Evolutionary conservation across 2,113 vertebrate genomes (phyloP).

Genomic region (Plectropomus leopardus): DNA sequence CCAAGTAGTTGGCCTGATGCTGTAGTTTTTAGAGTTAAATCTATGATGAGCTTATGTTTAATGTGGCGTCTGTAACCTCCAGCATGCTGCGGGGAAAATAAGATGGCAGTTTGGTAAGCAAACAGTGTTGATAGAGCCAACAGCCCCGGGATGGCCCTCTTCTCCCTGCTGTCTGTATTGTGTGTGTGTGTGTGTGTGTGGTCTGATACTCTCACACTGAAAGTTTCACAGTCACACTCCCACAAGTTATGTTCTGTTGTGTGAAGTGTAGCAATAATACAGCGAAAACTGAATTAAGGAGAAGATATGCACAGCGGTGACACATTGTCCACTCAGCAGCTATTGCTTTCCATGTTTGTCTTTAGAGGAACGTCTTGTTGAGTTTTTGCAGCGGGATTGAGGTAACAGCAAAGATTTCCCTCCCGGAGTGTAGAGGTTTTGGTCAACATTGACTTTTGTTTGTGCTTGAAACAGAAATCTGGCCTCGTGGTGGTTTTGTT

Average conservation of each 20-base stretch:
- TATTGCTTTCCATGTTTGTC: neutral
- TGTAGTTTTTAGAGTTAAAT: neutral
- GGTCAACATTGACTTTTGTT: conserved; percentile 2
- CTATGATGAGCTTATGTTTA: conserved; percentile 14
- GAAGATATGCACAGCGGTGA: neutral
- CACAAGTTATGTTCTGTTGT: neutral
- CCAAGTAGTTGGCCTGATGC: neutral
- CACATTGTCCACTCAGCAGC: conserved; percentile 1
- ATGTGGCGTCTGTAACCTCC: conserved; percentile 6
- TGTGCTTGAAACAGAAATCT: conserved; percentile 21
- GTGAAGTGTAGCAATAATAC: conserved; percentile 13
- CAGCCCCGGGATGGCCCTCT: conserved; percentile 20
- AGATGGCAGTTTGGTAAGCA: conserved; percentile 60
- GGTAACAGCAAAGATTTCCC: neutral
- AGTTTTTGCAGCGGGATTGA: neutral
- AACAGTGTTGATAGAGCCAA: conserved; percentile 55
- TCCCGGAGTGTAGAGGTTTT: neutral
- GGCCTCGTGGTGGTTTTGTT: neutral
- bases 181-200: conserved; percentile 48
- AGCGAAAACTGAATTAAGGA: conserved; percentile 6
- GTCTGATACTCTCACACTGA: conserved; percentile 25
- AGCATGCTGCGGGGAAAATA: conserved; percentile 55
- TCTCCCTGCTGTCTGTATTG: neutral
- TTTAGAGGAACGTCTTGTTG: conserved; percentile 9
- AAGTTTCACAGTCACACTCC: neutral